phyloP scores from a whole-genome alignment of 2,113 vertebrate species.

The Solea solea region DNA sequence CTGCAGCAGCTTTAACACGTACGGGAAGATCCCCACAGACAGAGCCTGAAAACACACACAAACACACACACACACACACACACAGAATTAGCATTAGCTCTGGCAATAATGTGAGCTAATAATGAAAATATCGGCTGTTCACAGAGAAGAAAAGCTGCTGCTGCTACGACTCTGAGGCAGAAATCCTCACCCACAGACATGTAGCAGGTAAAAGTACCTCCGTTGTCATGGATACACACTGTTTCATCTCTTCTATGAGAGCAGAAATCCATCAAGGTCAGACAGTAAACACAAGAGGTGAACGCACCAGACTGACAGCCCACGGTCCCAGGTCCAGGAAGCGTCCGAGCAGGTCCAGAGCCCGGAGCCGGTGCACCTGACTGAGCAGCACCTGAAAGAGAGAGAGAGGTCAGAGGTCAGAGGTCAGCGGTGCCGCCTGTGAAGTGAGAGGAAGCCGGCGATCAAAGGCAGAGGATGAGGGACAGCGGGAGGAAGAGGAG shows the following conservation, averaged over 20 bases:
- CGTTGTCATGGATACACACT: neutral
- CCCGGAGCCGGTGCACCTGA: constrained; percentile 95
- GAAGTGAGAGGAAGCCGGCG: constrained; percentile 13
- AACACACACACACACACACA: constrained; percentile 28
- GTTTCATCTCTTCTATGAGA: neutral
- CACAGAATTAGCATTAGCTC: neutral
- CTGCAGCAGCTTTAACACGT: constrained; percentile 96
- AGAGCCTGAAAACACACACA: constrained; percentile 84
- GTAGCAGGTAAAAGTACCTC: neutral
- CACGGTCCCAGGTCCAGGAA: constrained; percentile 98
- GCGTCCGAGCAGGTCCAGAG: constrained; percentile 91
- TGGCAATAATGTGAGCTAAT: no score
- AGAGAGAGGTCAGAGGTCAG: constrained; percentile 39
- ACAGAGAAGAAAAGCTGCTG: no score
- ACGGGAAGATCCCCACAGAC: constrained; percentile 97
- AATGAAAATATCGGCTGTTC: no score
- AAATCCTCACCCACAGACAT: neutral
- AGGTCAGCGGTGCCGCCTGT: constrained; percentile 11
- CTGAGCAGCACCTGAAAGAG: constrained; percentile 93
- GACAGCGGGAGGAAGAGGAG: constrained; percentile 27
- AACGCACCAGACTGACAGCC: constrained; percentile 93
- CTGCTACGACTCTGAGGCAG: neutral
- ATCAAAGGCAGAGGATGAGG: constrained; percentile 24
- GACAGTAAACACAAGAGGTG: neutral
- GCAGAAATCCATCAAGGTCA: no score